Evolutionary conservation across 2,888 invertebrate genomes (phyloP).

Genomic region (Thalpophila matura): DNA sequence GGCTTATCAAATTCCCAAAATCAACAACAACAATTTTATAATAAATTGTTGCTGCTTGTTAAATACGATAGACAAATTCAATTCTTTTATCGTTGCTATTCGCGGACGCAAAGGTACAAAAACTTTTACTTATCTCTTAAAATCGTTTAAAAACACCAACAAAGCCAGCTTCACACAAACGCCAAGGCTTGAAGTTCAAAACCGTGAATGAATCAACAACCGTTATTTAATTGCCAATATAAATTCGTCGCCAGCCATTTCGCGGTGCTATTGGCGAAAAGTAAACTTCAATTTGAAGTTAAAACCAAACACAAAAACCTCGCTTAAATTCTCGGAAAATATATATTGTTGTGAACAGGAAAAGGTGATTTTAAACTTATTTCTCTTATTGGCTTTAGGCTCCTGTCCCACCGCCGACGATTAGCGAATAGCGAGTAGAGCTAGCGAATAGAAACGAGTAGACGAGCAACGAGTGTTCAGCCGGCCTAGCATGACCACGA

Average conservation of each 20-base stretch:
- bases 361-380: conserved; percentile 42
- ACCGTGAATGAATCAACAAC: conserved; percentile 56
- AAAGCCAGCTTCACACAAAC: conserved; percentile 20
- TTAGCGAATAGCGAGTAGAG: too few species aligned
- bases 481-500: too few species aligned
- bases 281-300: conserved; percentile 52
- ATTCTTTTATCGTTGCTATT: background rate
- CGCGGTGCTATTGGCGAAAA: conserved; percentile 42
- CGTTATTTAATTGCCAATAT: conserved; percentile 62
- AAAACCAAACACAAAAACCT: conserved; percentile 38
- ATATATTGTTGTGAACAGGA: conserved; percentile 57
- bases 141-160: conserved; percentile 27
- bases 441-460: too few species aligned
- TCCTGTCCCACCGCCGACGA: too few species aligned
- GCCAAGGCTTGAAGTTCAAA: conserved; percentile 20
- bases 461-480: too few species aligned
- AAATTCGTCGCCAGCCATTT: conserved; percentile 52
- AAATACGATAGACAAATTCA: background rate
- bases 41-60: too few species aligned
- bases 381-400: conserved; percentile 14
- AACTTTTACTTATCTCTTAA: conserved; percentile 2
- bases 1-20: too few species aligned
- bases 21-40: too few species aligned
- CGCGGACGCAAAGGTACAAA: background rate
- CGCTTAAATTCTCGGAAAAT: conserved; percentile 49